A percentile compares a stretch with the other conserved stretches of the same genome.
Conservation (phyloP, 2,797 vertebrate species). For the Enteromius paludinosus region DNA sequence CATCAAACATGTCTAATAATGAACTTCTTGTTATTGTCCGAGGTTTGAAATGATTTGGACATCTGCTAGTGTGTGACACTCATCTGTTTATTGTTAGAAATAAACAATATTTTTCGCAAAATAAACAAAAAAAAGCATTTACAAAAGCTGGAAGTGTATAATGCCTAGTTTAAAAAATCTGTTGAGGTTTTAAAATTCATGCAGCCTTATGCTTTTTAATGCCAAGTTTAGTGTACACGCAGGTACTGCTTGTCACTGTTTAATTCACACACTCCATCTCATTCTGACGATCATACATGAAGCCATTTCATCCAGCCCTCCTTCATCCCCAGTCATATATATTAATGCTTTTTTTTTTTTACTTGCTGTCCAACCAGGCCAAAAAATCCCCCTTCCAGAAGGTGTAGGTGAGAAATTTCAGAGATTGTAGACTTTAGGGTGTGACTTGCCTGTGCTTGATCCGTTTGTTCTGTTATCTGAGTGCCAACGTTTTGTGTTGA, state of each 20-base stretch:
- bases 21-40: too few species aligned
- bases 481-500: slow-evolving; percentile 63
- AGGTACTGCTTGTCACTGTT: not conserved
- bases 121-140: not conserved
- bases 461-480: slow-evolving; percentile 61
- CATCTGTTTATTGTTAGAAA: not conserved
- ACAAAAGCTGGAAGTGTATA: not conserved
- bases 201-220: not conserved
- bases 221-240: not conserved
- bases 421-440: slow-evolving; percentile 66
- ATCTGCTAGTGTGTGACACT: not conserved
- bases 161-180: not conserved
- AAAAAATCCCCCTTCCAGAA: slow-evolving; percentile 84
- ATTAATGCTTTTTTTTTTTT: slow-evolving; percentile 69
- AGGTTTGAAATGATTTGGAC: not conserved
- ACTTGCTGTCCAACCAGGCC: slow-evolving; percentile 79
- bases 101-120: too few species aligned
- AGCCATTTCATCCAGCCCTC: slow-evolving; percentile 30
- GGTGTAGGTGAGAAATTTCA: slow-evolving; percentile 81
- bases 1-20: not conserved
- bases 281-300: slow-evolving; percentile 8
- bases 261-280: slow-evolving; percentile 1
- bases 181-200: not conserved
- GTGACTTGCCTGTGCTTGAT: slow-evolving; percentile 65
- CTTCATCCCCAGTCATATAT: slow-evolving; percentile 60